Evolutionary conservation across 2,797 vertebrate species (phyloP), one percentile per base, ranked within the genome.

Genomic region (Premnoplex brunnescens): DNA sequence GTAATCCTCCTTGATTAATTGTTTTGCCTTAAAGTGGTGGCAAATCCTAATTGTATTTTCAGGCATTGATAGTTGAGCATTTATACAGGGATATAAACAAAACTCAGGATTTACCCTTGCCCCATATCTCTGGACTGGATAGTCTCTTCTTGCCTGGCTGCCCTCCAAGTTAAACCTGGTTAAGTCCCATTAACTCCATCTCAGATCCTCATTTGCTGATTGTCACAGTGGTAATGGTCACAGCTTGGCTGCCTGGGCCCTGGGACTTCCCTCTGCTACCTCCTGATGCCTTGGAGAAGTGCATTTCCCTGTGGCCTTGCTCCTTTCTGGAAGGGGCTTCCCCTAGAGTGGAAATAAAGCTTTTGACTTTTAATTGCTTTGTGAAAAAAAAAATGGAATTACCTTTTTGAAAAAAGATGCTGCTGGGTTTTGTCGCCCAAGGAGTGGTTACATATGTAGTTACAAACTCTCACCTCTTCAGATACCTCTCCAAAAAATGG

Each of bases 1-100:
- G 15, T 96, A 96, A 95, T 95, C 89, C 39, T 37, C 44, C 58
- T 76, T 88, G 85, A 91, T 75, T 59, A 93, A 82, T 92, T 96
- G 91, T 95, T 94, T 95, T 91, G 69, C 41, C 21, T 79, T 91
- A 77, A 72, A 81, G 91, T 49, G 55, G 27, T 81, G 73, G 55
- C 66, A 94, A 67, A 88, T 89, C 95, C 95, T 94, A 94, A 91
- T 93, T 93, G 91, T 67, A 66, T 93, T 83, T 91, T 85, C 60
- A 72, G 82, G 58, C 49, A 37, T 28, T 76, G 73, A 81, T 74
- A 66, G 78, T 36, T 20, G 27, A 76, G 81, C 75, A 44, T 91
- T 90, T 92, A 58, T 63, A 66, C 28, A 52, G 51, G 43, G 43
- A 20, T 69, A 56, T 36, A 93, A 93, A 78, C 34, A 80, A 75